Evolutionary conservation across 2,888 invertebrate species (phyloP).

Genomic region (Elysia crispata): DNA sequence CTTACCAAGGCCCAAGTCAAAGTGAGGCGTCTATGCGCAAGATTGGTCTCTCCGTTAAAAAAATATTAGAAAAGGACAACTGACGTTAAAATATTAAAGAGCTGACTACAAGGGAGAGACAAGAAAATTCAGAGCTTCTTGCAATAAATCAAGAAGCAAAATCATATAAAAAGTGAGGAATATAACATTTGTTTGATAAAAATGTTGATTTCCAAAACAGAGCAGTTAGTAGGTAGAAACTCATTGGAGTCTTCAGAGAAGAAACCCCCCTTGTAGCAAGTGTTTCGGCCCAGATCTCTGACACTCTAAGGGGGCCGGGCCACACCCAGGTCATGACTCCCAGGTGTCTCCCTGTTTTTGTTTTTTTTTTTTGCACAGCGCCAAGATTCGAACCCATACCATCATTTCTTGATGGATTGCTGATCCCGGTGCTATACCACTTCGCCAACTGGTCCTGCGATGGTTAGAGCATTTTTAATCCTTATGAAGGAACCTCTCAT

Average conservation of each 20-base stretch:
- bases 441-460: no score
- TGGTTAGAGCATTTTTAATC: no score
- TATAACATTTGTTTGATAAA: not conserved
- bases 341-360: not conserved
- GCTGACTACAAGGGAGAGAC: not conserved
- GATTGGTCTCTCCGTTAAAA: not conserved
- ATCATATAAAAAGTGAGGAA: not conserved
- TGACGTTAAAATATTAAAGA: not conserved
- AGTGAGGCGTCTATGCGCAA: no score
- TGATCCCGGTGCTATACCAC: no score
- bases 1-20: no score
- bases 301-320: not conserved
- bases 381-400: no score
- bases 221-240: not conserved
- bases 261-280: no score
- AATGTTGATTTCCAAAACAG: constrained; percentile 1
- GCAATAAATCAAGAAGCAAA: not conserved
- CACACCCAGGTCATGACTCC: not conserved
- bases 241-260: no score
- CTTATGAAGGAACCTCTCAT: not conserved
- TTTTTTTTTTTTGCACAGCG: not conserved
- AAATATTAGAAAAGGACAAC: not conserved
- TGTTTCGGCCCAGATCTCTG: no score
- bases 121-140: not conserved
- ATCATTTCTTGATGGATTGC: no score